Evolutionary conservation across 2,797 vertebrate genomes (phyloP).

Genomic region (Alca torda): DNA sequence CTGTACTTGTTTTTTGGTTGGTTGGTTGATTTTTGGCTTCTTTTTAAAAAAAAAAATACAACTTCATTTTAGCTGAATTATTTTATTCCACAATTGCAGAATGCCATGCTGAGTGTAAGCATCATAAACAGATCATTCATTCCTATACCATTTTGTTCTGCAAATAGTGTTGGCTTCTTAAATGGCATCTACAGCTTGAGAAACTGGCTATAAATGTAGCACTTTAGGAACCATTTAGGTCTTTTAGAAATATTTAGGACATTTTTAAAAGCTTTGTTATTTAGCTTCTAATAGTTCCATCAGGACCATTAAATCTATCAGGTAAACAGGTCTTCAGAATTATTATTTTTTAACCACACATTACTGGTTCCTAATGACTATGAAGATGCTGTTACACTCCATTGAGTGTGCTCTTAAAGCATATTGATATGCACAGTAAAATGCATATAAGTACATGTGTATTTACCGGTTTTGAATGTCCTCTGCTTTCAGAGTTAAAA

Average conservation of each 20-base stretch:
- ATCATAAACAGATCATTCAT: neutral
- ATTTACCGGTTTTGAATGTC: slow-evolving; percentile 4
- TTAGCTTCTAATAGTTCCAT: slow-evolving; percentile 52
- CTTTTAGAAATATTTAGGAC: neutral
- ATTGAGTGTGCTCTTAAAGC: slow-evolving; percentile 2
- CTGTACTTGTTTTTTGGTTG: too few relatives aligned
- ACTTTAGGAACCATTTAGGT: neutral
- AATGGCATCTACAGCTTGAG: neutral
- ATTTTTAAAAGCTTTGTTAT: slow-evolving; percentile 38
- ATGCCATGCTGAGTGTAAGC: neutral
- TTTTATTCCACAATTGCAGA: neutral
- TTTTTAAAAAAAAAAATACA: neutral
- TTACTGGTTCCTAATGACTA: slow-evolving; percentile 53
- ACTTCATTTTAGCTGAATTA: neutral
- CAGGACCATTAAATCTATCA: slow-evolving; percentile 58
- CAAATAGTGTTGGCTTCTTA: neutral
- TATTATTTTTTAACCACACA: slow-evolving; percentile 49
- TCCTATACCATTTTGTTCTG: neutral
- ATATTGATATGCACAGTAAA: slow-evolving; percentile 38
- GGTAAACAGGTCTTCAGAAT: slow-evolving; percentile 59
- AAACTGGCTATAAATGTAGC: neutral
- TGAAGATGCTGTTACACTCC: neutral
- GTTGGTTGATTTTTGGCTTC: neutral
- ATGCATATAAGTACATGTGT: neutral
- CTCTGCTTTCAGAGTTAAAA: slow-evolving; percentile 29